Conservation (phyloP, 1,140 invertebrate genomes). For the Drosophila biarmipes region DNA sequence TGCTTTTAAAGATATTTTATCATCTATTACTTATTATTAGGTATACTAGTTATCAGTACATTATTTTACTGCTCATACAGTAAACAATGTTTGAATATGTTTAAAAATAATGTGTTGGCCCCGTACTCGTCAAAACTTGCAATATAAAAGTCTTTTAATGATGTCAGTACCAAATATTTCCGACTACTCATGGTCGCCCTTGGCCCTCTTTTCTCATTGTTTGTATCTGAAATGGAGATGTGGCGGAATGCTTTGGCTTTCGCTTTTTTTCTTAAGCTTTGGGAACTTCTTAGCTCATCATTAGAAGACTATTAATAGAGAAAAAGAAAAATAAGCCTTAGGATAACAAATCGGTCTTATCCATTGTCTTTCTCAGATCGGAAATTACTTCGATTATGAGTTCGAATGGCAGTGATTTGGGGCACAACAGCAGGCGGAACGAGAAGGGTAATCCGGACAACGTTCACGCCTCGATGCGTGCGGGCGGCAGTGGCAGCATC, state of each 20-base stretch:
- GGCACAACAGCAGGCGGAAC: slow-evolving; percentile 31
- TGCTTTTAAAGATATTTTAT: not conserved
- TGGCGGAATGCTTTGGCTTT: slow-evolving; percentile 4
- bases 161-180: slow-evolving; percentile 4
- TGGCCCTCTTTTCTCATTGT: slow-evolving; percentile 38
- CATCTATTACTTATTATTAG: not conserved
- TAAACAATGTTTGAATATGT: not conserved
- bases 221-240: slow-evolving; percentile 36
- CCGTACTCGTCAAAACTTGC: not conserved
- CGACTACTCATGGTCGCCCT: slow-evolving; percentile 38
- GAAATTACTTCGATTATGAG: slow-evolving; percentile 30
- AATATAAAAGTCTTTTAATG: slow-evolving; percentile 2
- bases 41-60: slow-evolving; percentile 1
- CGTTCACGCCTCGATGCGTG: slow-evolving; percentile 25
- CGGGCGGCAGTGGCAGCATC: slow-evolving; percentile 4
- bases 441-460: slow-evolving; percentile 21
- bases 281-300: too few relatives aligned
- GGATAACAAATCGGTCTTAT: too few relatives aligned
- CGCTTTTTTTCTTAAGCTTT: too few relatives aligned
- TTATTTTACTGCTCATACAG: not conserved
- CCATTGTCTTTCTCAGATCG: slow-evolving; percentile 5
- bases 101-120: not conserved
- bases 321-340: too few relatives aligned
- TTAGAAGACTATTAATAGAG: too few relatives aligned
- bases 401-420: slow-evolving; percentile 33